Conservation (phyloP, 2,797 vertebrate genomes). For the Vespertilio murinus region DNA sequence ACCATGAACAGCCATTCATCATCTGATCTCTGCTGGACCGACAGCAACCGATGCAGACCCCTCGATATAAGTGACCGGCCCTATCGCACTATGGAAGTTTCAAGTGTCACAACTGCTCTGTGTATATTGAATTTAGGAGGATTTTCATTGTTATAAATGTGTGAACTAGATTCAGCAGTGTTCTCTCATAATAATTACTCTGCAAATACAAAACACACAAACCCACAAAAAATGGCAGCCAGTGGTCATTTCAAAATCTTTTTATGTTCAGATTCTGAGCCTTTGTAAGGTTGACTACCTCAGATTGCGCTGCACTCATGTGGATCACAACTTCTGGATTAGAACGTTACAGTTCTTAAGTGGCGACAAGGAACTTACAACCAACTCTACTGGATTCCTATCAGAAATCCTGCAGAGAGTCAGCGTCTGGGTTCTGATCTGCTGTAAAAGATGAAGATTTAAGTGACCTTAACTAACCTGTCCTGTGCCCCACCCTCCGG, state of each 20-base stretch:
- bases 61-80: constrained; percentile 80
- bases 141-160: constrained; percentile 78
- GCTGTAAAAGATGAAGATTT: constrained; percentile 89
- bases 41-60: constrained; percentile 82
- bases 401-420: constrained; percentile 87
- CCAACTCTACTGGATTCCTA: constrained; percentile 89
- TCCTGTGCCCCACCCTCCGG: constrained; percentile 86
- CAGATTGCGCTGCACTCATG: constrained; percentile 89
- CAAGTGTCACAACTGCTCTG: constrained; percentile 84
- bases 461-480: constrained; percentile 97
- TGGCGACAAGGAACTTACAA: constrained; percentile 86
- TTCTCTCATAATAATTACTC: constrained; percentile 81
- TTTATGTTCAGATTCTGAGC: constrained; percentile 90
- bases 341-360: constrained; percentile 87
- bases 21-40: constrained; percentile 83
- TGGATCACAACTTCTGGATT: constrained; percentile 91
- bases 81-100: constrained; percentile 82
- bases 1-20: constrained; percentile 82
- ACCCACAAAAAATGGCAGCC: constrained; percentile 81
- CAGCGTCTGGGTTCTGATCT: constrained; percentile 89
- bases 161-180: constrained; percentile 83
- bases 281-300: constrained; percentile 92
- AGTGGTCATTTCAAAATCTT: constrained; percentile 88
- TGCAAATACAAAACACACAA: constrained; percentile 77
- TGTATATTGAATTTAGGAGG: constrained; percentile 85